A percentile compares a stretch with the other conserved stretches of the same genome.
These are phyloP conservation scores for Phrynosoma blainvillii DNA, from an alignment of 2,113 vertebrate genomes.

Conservation along the genomic window DNA sequence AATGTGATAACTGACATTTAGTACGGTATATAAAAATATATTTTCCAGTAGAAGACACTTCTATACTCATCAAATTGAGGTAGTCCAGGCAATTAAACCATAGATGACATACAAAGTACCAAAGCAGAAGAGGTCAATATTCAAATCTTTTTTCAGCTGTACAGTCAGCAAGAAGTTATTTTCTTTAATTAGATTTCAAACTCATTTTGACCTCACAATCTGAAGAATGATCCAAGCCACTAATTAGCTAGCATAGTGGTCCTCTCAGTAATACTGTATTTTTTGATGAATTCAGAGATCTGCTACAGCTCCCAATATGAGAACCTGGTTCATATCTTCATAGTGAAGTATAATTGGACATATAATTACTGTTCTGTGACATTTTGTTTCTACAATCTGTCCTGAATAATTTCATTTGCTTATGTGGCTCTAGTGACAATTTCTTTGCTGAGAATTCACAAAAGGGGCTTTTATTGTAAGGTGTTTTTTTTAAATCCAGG, in stretches of 20 bases:
- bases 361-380: constrained; percentile 4
- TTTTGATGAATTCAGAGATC: neutral
- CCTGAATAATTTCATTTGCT: constrained; percentile 9
- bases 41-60: neutral
- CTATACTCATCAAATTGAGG: constrained; percentile 22
- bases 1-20: neutral
- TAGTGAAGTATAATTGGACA: neutral
- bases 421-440: constrained; percentile 3
- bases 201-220: constrained; percentile 25
- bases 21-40: neutral
- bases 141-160: constrained; percentile 1
- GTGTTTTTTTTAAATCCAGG: neutral
- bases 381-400: constrained; percentile 11
- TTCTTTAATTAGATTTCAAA: constrained; percentile 50
- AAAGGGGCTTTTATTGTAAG: neutral
- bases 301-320: neutral
- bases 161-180: neutral
- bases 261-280: neutral
- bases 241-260: neutral
- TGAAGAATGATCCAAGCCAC: constrained; percentile 35
- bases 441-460: constrained; percentile 35
- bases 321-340: constrained; percentile 4
- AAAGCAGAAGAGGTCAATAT: constrained; percentile 31
- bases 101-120: constrained; percentile 26
- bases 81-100: constrained; percentile 24